Conservation (phyloP, 2,888 invertebrate species). For the Diplazon laetatorius region DNA sequence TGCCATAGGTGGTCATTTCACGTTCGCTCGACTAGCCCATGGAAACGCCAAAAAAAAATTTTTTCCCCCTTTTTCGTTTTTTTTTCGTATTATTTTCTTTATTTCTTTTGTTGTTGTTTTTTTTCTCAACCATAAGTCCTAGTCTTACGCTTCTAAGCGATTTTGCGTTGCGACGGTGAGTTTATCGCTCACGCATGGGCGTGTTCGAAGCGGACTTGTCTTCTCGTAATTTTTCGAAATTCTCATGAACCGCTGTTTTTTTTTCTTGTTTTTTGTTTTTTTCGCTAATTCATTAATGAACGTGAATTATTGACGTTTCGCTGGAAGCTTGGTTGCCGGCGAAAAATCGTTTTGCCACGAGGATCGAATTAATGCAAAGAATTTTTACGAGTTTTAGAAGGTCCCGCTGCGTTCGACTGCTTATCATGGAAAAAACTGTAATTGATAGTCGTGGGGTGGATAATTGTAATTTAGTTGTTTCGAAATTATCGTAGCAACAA, state of each 20-base stretch:
- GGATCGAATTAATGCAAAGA: neutral
- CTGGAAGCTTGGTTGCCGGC: neutral
- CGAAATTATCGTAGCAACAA: too few relatives aligned
- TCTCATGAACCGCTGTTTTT: slow-evolving; percentile 3
- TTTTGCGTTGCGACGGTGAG: neutral
- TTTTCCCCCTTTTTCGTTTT: too few relatives aligned
- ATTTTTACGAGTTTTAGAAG: neutral
- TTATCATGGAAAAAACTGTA: too few relatives aligned
- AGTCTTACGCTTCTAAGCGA: slow-evolving; percentile 1
- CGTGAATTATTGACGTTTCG: slow-evolving; percentile 19
- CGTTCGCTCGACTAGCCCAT: slow-evolving; percentile 36
- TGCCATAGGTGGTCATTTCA: slow-evolving; percentile 55
- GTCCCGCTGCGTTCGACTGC: neutral
- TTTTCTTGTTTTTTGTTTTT: too few relatives aligned
- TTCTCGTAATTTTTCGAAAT: slow-evolving; percentile 25
- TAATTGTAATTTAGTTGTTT: too few relatives aligned
- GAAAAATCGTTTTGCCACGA: neutral
- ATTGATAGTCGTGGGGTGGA: too few relatives aligned
- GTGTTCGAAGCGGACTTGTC: neutral
- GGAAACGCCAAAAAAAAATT: slow-evolving; percentile 50
- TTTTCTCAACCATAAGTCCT: slow-evolving; percentile 14
- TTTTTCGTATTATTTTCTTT: neutral
- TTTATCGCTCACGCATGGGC: slow-evolving; percentile 23
- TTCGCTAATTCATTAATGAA: slow-evolving; percentile 38
- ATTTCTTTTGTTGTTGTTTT: too few relatives aligned